A percentile compares a stretch with the other conserved stretches of the same genome.
phyloP scores from a whole-genome alignment of 2,797 vertebrate genomes.

The Parauchenoglanis ngamensis region DNA sequence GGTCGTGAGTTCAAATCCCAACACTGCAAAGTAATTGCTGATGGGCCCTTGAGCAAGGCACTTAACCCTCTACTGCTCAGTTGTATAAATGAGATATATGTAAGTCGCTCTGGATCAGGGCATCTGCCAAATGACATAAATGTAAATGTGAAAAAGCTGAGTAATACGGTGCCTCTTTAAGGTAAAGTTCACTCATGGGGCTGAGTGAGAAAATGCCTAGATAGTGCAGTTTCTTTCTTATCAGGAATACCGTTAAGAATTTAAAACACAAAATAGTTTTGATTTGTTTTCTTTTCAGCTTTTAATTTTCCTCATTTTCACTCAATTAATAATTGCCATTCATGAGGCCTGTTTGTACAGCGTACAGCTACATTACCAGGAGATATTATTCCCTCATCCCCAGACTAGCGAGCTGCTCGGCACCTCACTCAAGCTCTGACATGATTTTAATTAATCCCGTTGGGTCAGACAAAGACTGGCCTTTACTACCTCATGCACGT shows the following conservation, averaged over 20 bases:
- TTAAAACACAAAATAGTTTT: background rate
- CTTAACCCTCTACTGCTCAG: too few relatives aligned
- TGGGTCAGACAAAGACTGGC: constrained; percentile 31
- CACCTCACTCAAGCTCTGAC: constrained; percentile 23
- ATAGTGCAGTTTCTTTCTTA: background rate
- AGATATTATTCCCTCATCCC: constrained; percentile 42
- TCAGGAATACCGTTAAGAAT: background rate
- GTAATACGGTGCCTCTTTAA: background rate
- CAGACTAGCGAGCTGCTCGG: constrained; percentile 25
- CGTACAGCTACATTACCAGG: constrained; percentile 36
- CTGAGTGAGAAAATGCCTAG: background rate
- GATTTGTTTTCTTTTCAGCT: background rate
- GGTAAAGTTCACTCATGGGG: background rate
- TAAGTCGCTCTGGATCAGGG: too few relatives aligned
- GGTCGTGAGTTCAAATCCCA: too few relatives aligned
- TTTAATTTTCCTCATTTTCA: background rate
- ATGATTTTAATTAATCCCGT: constrained; percentile 49
- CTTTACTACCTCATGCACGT: background rate
- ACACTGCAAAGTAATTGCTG: too few relatives aligned
- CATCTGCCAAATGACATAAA: too few relatives aligned
- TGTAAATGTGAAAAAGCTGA: too few relatives aligned
- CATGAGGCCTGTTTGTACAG: constrained; percentile 34
- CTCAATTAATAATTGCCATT: constrained; percentile 50
- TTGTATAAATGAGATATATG: too few relatives aligned
- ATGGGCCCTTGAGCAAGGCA: too few relatives aligned